A percentile compares a stretch with the other conserved stretches of the same genome.
Evolutionary conservation across 92 coral and sea anemone species (phyloP).

Genomic region (Epizoanthus illoricatus): DNA sequence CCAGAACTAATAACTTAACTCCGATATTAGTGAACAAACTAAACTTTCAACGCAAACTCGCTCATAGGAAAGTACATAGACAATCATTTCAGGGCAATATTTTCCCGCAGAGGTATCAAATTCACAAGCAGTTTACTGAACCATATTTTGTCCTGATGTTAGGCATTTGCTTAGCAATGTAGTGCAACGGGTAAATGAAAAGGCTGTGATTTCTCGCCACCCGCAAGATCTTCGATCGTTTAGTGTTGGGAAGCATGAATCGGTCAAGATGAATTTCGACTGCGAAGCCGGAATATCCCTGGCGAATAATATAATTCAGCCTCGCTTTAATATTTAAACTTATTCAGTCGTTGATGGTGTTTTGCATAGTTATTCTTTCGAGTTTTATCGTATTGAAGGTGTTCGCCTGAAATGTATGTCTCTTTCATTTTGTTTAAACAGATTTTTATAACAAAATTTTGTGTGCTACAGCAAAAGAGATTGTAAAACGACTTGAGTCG

Average conservation of each 20-base stretch:
- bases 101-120: not conserved
- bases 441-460: too few species aligned
- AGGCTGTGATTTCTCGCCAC: conserved; percentile 41
- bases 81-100: not conserved
- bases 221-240: conserved; percentile 48
- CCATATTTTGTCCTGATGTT: conserved; percentile 4
- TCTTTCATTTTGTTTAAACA: too few species aligned
- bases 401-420: too few species aligned
- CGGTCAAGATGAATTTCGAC: conserved; percentile 18
- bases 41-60: too few species aligned
- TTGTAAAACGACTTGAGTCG: not conserved
- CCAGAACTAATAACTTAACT: conserved; percentile 23
- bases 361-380: too few species aligned
- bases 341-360: too few species aligned
- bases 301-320: not conserved
- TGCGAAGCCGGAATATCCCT: not conserved
- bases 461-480: not conserved
- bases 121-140: not conserved
- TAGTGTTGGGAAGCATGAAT: conserved; percentile 10
- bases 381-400: too few species aligned
- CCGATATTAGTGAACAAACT: not conserved
- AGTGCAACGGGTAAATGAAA: conserved; percentile 27
- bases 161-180: conserved; percentile 37
- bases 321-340: not conserved
- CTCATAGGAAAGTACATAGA: not conserved